Evolutionary conservation across 2,797 vertebrate species (phyloP), one percentile per base, ranked within the genome.

Genomic region (Chloroceryle amazona): DNA sequence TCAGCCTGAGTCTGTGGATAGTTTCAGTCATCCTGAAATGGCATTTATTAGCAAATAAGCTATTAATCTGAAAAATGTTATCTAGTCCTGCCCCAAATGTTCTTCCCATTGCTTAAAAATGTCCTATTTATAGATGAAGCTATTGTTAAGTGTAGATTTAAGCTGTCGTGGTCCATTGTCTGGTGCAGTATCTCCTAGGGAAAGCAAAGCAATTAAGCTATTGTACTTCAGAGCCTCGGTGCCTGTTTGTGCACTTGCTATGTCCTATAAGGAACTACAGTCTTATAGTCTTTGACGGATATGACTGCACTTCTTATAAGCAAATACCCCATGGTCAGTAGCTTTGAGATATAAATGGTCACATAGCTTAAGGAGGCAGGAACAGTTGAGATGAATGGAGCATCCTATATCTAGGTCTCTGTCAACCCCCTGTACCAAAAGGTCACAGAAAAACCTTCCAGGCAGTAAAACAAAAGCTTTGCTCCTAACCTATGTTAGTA

Each of bases 131-230:
- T 62, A 94, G 86, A 39, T 3, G 10, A 88, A 84, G 47, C 58
- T 89, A 80, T 93, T 91, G 87, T 81, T 80, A 83, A 91, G 44
- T 0, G 0, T 17, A 73, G 76, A 84, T 93, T 84, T 89, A 73
- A 91, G 88, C 33, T 83, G 61, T 18, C 79, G 62, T 76, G 60
- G 39, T 57, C 89, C 80, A 89, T 85, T 96, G 91, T 94, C 76
- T 94, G 80, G 76, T 5, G 2, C 70, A 73, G 74, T 1, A 80
- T 75, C 86, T 96, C 89, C 84, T 42, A 81, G 72, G 81, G 85
- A 96, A 83, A 96, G 73, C 81, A 91, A 93, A 73, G 46, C 80
- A 79, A 93, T 92, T 95, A 91, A 83, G 51, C 52, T n/a, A 28
- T 49, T 93, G 73, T 86, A 60, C 84, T 96, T 82, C 54, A 60